Conservation (phyloP, 2,888 invertebrate species). For the Kuschelorhynchus macadamiae region DNA sequence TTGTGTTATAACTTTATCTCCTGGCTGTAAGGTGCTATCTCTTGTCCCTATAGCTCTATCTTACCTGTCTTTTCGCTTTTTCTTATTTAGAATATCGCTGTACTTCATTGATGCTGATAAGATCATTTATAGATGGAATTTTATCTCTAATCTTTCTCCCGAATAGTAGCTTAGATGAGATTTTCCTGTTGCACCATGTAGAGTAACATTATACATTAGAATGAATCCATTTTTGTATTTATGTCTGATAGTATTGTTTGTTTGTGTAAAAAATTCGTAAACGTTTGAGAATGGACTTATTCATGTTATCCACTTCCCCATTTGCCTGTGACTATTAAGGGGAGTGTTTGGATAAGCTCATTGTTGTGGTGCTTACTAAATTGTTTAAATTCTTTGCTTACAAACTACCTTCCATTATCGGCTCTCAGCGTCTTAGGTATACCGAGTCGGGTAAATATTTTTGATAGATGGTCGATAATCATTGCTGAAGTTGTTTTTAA, state of each 20-base stretch:
- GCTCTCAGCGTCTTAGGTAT: background rate
- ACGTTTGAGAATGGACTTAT: conserved; percentile 53
- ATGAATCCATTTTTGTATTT: too few relatives aligned
- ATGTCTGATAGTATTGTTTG: too few relatives aligned
- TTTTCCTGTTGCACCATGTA: conserved; percentile 55
- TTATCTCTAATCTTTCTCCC: too few relatives aligned
- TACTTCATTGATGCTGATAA: too few relatives aligned
- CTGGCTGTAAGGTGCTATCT: too few relatives aligned
- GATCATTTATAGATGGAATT: too few relatives aligned
- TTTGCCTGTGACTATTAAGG: conserved; percentile 53
- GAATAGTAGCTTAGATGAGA: conserved; percentile 49
- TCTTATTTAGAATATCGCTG: too few relatives aligned
- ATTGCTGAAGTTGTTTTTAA: too few relatives aligned
- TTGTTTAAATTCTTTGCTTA: conserved; percentile 42
- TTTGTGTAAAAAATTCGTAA: conserved; percentile 29
- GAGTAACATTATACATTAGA: conserved; percentile 53
- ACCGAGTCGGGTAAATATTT: background rate
- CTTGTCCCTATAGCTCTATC: too few relatives aligned
- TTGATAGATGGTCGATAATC: background rate
- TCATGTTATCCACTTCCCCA: conserved; percentile 58
- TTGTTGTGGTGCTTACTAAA: conserved; percentile 36
- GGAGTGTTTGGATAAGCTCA: conserved; percentile 35
- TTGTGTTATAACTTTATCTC: too few relatives aligned
- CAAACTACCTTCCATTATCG: conserved; percentile 34
- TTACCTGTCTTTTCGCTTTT: too few relatives aligned